Evolutionary conservation across 2,888 invertebrate species (phyloP).

Genomic region (Erebia ligea): DNA sequence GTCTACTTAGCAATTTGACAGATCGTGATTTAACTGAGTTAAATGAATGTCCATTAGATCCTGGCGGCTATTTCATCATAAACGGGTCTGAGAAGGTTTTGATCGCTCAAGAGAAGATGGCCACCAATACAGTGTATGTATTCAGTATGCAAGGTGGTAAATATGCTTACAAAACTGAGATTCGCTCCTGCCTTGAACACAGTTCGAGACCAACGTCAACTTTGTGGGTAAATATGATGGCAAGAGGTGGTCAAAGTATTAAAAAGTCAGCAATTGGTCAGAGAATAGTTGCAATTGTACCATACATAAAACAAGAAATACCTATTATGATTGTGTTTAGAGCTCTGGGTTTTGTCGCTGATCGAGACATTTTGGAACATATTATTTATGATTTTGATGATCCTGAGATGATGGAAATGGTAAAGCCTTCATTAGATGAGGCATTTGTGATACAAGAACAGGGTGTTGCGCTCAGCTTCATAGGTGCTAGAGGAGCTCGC

Average conservation of each 20-base stretch:
- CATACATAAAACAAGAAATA: constrained; percentile 99
- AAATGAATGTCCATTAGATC: constrained; percentile 99
- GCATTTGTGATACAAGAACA: constrained; percentile 99
- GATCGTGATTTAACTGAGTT: constrained; percentile 99
- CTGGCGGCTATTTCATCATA: constrained; percentile 99
- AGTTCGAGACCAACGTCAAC: constrained; percentile 98
- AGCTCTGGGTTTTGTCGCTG: constrained; percentile 99
- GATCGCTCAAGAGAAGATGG: constrained; percentile 99
- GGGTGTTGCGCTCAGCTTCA: constrained; percentile 99
- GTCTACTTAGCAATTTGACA: constrained; percentile 95
- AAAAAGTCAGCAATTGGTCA: constrained; percentile 99
- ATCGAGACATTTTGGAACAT: constrained; percentile 99
- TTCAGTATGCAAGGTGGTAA: constrained; percentile 99
- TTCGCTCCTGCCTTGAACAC: constrained; percentile 88
- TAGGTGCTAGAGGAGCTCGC: constrained; percentile 97
- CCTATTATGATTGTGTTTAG: constrained; percentile 99
- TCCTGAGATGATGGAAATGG: constrained; percentile 99
- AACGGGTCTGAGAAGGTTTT: constrained; percentile 99
- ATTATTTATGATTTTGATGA: constrained; percentile 99
- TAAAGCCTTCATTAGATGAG: constrained; percentile 99
- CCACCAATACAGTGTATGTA: constrained; percentile 99
- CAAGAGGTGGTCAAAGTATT: constrained; percentile 98
- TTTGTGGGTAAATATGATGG: constrained; percentile 99
- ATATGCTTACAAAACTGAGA: constrained; percentile 99
- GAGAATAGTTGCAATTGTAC: constrained; percentile 97